Evolutionary conservation across 2,888 invertebrate genomes (phyloP).

Genomic region (Epicampocera succincta): DNA sequence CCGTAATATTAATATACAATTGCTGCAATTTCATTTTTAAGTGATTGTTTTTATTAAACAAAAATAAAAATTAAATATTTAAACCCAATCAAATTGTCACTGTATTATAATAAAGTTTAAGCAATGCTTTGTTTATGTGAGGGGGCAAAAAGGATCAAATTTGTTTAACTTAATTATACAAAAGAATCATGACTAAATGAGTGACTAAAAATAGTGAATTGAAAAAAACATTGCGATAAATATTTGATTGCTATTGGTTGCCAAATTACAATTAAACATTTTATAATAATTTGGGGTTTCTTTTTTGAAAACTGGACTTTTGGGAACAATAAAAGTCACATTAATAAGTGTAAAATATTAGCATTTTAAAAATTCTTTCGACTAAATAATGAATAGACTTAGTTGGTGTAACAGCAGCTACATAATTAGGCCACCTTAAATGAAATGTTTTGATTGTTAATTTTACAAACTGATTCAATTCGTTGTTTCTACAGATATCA

Average conservation of each 20-base stretch:
- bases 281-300: neutral
- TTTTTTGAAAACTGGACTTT: neutral
- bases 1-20: constrained; percentile 40
- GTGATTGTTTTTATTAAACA: constrained; percentile 13
- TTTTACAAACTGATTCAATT: no score
- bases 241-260: constrained; percentile 24
- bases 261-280: neutral
- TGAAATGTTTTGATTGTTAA: no score
- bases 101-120: constrained; percentile 73
- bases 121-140: neutral
- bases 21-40: constrained; percentile 45
- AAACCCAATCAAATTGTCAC: constrained; percentile 76
- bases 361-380: no score
- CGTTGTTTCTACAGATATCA: no score
- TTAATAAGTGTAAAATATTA: no score
- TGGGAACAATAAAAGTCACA: neutral
- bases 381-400: no score
- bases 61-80: constrained; percentile 66
- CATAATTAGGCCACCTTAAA: no score
- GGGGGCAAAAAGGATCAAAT: constrained; percentile 16
- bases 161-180: constrained; percentile 39
- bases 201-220: constrained; percentile 15
- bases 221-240: constrained; percentile 16
- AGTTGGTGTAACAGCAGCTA: no score
- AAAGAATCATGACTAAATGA: constrained; percentile 9